Evolutionary conservation across 2,888 invertebrate genomes (phyloP).

Genomic region (Aphodius sticticus): DNA sequence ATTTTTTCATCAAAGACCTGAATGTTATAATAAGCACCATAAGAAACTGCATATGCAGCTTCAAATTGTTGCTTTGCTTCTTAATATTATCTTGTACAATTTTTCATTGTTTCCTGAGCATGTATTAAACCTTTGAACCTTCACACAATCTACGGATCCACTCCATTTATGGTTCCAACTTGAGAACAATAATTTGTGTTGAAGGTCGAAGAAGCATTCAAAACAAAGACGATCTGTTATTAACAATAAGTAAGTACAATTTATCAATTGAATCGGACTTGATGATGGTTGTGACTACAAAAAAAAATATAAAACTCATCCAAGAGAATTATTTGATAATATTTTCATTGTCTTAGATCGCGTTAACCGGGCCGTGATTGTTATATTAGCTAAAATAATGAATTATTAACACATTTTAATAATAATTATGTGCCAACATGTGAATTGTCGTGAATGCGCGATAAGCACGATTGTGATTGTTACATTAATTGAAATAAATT

Average conservation of each 20-base stretch:
- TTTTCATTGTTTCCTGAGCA: background rate
- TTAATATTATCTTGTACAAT: background rate
- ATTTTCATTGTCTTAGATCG: too few relatives aligned
- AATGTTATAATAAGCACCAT: too few relatives aligned
- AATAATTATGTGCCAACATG: background rate
- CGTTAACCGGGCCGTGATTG: too few relatives aligned
- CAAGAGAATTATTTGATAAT: too few relatives aligned
- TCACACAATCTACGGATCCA: background rate
- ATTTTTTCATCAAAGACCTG: too few relatives aligned
- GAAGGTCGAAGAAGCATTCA: background rate
- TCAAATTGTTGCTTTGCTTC: background rate
- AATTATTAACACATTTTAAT: background rate
- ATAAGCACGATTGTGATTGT: too few relatives aligned
- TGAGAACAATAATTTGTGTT: background rate
- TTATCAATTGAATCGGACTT: background rate
- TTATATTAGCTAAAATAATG: background rate
- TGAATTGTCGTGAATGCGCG: too few relatives aligned
- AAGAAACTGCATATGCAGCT: too few relatives aligned
- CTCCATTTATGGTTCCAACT: background rate
- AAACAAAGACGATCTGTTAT: background rate
- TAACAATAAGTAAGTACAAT: background rate
- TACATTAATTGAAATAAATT: too few relatives aligned
- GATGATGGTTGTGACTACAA: too few relatives aligned
- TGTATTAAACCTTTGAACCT: background rate
- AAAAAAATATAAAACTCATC: too few relatives aligned